phyloP scores from a whole-genome alignment of 2,113 vertebrate genomes.

The Phycodurus eques region DNA sequence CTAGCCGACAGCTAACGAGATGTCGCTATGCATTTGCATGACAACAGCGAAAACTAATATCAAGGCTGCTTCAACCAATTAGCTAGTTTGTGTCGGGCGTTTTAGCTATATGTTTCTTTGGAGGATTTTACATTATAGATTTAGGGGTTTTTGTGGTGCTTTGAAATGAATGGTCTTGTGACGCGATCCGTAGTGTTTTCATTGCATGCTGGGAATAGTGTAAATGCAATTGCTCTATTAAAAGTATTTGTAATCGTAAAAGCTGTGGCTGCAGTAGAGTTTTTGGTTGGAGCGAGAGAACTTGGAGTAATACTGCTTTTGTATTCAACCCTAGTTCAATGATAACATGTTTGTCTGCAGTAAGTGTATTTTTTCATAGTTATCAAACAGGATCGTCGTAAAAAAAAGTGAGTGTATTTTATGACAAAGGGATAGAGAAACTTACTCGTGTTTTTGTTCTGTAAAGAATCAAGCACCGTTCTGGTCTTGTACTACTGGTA shows the following conservation, averaged over 20 bases:
- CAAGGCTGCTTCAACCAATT: constrained; percentile 42
- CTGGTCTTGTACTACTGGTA: background rate
- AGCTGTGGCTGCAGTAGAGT: background rate
- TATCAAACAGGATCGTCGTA: background rate
- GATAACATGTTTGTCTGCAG: background rate
- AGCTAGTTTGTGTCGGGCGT: constrained; percentile 25
- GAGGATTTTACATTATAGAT: background rate
- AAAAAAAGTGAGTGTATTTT: background rate
- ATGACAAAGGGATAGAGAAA: background rate
- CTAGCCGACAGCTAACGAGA: constrained; percentile 62
- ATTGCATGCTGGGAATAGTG: background rate
- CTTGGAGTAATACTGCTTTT: background rate
- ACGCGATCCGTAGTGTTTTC: background rate
- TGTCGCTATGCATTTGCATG: constrained; percentile 71
- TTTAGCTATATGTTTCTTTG: constrained; percentile 3
- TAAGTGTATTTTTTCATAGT: background rate
- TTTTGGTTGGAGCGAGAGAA: background rate
- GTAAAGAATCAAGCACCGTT: background rate
- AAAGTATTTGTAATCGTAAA: too few relatives aligned
- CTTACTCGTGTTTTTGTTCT: background rate
- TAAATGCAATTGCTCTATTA: background rate
- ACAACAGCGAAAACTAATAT: constrained; percentile 74
- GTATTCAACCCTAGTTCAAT: background rate
- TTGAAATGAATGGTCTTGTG: constrained; percentile 27
- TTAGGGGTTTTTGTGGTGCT: background rate